Evolutionary conservation across 2,888 invertebrate genomes (phyloP).

Genomic region (Parnassius apollo): DNA sequence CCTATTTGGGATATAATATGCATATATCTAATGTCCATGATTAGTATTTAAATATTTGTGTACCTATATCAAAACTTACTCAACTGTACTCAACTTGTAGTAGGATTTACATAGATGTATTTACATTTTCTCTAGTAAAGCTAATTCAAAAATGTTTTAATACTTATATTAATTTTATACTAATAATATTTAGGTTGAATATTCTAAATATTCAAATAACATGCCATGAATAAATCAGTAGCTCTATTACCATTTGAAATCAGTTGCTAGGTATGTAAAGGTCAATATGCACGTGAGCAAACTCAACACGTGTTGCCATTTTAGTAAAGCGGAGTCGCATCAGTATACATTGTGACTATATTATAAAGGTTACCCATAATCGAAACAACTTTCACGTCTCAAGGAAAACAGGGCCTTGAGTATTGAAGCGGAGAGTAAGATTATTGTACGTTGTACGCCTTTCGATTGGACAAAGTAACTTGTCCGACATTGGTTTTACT

Average conservation of each 20-base stretch:
- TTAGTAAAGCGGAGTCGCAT: slow-evolving; percentile 36
- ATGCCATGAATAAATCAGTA: slow-evolving; percentile 17
- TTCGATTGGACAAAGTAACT: slow-evolving; percentile 1
- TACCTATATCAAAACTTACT: too few relatives aligned
- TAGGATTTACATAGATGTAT: too few relatives aligned
- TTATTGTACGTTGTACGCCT: slow-evolving; percentile 25
- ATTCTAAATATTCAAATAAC: slow-evolving; percentile 12
- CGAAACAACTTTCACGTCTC: slow-evolving; percentile 74
- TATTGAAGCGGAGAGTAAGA: slow-evolving; percentile 29
- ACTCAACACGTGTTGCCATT: slow-evolving; percentile 37
- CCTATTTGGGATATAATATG: too few relatives aligned
- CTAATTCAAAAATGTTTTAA: background rate
- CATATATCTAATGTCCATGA: too few relatives aligned
- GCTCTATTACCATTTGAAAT: slow-evolving; percentile 24
- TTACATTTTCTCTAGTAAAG: too few relatives aligned
- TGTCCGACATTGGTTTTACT: too few relatives aligned
- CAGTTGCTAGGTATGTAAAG: slow-evolving; percentile 30
- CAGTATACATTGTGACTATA: slow-evolving; percentile 40
- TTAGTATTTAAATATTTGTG: too few relatives aligned
- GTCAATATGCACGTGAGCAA: slow-evolving; percentile 34
- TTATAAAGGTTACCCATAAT: slow-evolving; percentile 44
- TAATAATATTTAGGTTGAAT: too few relatives aligned
- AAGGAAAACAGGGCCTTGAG: slow-evolving; percentile 67
- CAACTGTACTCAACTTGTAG: too few relatives aligned
- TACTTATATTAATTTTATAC: too few relatives aligned